A percentile compares a stretch with the other conserved stretches of the same genome.
Conservation (phyloP, 2,113 vertebrate genomes). For the Corythaixoides concolor region DNA sequence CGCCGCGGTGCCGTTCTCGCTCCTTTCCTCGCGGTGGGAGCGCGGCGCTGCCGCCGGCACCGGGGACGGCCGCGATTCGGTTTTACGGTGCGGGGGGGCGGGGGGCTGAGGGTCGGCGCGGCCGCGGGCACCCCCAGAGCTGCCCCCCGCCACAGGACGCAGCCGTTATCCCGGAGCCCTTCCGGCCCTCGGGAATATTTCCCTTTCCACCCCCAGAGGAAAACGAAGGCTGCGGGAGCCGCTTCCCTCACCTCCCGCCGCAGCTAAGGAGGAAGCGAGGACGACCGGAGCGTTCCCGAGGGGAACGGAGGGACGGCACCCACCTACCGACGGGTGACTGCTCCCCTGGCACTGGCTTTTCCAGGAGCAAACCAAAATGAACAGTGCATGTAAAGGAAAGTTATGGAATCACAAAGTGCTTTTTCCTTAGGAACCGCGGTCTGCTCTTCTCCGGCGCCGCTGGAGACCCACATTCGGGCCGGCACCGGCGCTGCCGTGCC, state of each 20-base stretch:
- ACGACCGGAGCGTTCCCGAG: neutral
- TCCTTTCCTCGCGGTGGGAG: too few relatives aligned
- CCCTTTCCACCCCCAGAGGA: too few relatives aligned
- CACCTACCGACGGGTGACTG: too few relatives aligned
- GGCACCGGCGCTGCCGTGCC: neutral
- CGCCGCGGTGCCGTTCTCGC: too few relatives aligned
- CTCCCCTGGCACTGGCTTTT: rapidly evolving
- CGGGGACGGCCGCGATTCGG: too few relatives aligned
- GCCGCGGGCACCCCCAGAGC: neutral
- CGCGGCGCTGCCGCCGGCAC: too few relatives aligned
- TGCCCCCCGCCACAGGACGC: too few relatives aligned
- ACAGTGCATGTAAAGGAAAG: neutral
- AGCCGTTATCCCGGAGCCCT: neutral
- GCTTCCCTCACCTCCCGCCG: neutral
- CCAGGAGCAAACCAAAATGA: neutral
- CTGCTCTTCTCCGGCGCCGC: too few relatives aligned
- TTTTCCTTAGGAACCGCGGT: neutral
- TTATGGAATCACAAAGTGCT: neutral
- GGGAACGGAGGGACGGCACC: neutral
- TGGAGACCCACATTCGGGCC: neutral
- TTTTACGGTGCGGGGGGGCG: too few relatives aligned
- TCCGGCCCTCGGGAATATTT: neutral
- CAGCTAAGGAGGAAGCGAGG: neutral
- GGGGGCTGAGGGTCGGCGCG: too few relatives aligned
- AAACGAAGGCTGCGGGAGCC: neutral